A percentile compares a stretch with the other conserved stretches of the same genome.
These are phyloP conservation scores for Oxyteleia sp. DNA, from an alignment of 2,888 invertebrate species.

Conservation along the genomic window DNA sequence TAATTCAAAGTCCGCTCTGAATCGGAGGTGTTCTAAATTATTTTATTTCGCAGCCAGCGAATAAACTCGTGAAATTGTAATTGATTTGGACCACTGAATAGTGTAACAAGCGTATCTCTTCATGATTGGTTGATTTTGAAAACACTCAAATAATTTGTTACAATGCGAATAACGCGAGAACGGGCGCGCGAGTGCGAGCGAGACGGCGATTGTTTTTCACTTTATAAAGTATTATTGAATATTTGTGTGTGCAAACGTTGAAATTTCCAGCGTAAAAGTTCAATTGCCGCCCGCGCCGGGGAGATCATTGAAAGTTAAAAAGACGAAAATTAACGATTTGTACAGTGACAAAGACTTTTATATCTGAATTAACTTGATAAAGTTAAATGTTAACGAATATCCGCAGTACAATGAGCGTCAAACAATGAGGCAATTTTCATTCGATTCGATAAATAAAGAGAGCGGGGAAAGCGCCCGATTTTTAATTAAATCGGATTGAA, in stretches of 20 bases:
- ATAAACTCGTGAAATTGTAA: conserved; percentile 54
- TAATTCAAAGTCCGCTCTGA: conserved; percentile 15
- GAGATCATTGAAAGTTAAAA: conserved; percentile 29
- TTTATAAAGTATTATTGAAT: conserved; percentile 37
- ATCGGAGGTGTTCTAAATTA: conserved; percentile 12
- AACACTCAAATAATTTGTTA: conserved; percentile 57
- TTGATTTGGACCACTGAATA: conserved; percentile 54
- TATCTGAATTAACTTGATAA: conserved; percentile 60
- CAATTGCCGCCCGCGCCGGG: conserved; percentile 21
- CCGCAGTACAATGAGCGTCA: conserved; percentile 51
- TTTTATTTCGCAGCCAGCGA: conserved; percentile 34
- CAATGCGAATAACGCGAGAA: conserved; percentile 23
- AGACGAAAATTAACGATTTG: conserved; percentile 54
- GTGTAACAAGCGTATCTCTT: conserved; percentile 59
- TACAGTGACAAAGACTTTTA: conserved; percentile 54
- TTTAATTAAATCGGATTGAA: conserved; percentile 53
- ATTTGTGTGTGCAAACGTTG: conserved; percentile 22
- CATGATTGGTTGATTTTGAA: conserved; percentile 64
- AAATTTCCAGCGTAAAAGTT: conserved; percentile 35
- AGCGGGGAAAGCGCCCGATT: conserved; percentile 29
- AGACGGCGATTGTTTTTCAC: conserved; percentile 30
- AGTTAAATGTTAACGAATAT: conserved; percentile 61
- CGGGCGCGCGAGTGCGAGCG: conserved; percentile 3
- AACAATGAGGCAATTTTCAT: conserved; percentile 61
- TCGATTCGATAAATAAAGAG: conserved; percentile 62